Conservation (phyloP, 2,113 vertebrate species). For the Phainopepla nitens region DNA sequence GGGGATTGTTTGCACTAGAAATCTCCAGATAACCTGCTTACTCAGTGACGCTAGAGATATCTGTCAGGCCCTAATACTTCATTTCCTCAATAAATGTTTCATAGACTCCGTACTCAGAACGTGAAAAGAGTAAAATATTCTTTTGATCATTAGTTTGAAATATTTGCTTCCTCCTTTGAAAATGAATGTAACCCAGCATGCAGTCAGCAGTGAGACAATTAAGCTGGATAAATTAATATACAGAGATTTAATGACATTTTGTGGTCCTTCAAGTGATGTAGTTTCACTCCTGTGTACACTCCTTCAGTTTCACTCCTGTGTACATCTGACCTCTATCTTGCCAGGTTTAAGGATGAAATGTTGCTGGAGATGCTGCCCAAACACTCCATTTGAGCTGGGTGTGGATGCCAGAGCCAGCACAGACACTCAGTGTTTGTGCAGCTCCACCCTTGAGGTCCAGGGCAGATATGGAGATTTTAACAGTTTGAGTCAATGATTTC, state of each 20-base stretch:
- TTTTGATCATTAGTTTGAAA: background rate
- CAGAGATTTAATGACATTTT: background rate
- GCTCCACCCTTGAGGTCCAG: background rate
- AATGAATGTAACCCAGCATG: background rate
- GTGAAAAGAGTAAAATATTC: background rate
- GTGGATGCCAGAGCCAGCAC: background rate
- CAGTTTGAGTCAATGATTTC: background rate
- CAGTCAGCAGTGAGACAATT: background rate
- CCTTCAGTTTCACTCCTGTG: too few species aligned
- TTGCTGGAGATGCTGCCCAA: background rate
- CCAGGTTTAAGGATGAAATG: background rate
- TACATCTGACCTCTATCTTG: background rate
- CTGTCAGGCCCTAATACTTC: slow-evolving; percentile 22
- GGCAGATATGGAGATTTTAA: background rate
- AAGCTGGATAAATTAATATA: background rate
- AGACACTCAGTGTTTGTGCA: background rate
- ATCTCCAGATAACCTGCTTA: slow-evolving; percentile 42
- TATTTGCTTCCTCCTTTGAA: background rate
- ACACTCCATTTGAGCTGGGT: rapidly evolving
- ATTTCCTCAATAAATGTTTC: slow-evolving; percentile 52
- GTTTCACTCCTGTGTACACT: background rate
- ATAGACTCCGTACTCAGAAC: background rate
- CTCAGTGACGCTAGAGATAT: background rate
- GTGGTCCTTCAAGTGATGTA: background rate
- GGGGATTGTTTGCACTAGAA: slow-evolving; percentile 2